Base-by-base conservation (phyloP, 2,888 invertebrate species). In the Diaperis boleti region DNA sequence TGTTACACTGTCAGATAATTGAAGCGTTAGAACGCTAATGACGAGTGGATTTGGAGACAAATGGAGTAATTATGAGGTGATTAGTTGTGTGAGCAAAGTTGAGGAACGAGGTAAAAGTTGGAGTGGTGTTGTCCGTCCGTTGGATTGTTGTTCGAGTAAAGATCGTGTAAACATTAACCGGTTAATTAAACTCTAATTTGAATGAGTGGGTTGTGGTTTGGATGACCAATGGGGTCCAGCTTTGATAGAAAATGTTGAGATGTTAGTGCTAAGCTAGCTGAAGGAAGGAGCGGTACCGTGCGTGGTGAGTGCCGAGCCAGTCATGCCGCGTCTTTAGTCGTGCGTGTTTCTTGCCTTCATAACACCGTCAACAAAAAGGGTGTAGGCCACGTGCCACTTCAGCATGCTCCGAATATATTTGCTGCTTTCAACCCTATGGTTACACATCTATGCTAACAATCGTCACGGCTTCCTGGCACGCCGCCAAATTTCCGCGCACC, bases 281-380 rank as follows among this genome's bases (percentile, higher is more conserved):
- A 72, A 72, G 71, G 76, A 75, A 77, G 75, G 77, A 78, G 78
- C 74, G 77, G 79, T 77, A 76, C 75, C 73, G 74, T 76, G 76
- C 72, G 71, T 72, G 74, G 67, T 62, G 60, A 44, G 45, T 54
- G 56, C 35, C 64, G 68, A 72, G 67, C 70, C 78, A 78, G 78
- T 79, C 76, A 77, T 78, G 78, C 74, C 73, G 75, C 72, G 76
- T 72, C 76, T 70, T 69, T 76, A 73, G 74, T 67, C 74, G 76
- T 72, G 76, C 70, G 73, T 74, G 70, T 70, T 72, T 65, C 68
- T 70, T 59, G 49, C 45, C 15, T 47, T 13, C 26, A 52, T 45
- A 56, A 56, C 45, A 57, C 50, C 33, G 57, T 41, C 33, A 61
- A 42, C 41, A 49, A 44, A 49, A 52, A 54, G 52, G 63, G 45